These are phyloP conservation scores for Melanotaenia duboulayi DNA, from an alignment of 2,113 vertebrate genomes.

Conservation along the genomic window DNA sequence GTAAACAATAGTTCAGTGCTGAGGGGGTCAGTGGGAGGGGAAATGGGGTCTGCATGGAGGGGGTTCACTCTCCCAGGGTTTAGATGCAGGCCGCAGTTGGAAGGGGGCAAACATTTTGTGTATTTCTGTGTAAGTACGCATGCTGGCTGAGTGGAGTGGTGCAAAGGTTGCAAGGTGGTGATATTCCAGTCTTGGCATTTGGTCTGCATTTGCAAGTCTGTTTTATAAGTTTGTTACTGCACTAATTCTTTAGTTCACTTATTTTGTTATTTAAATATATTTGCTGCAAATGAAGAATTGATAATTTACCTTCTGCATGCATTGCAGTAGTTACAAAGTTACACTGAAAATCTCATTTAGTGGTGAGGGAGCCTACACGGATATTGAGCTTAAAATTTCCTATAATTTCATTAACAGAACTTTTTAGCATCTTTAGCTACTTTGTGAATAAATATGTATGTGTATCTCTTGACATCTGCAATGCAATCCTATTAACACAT, in stretches of 20 bases:
- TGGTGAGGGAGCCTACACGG: no score
- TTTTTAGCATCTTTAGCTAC: neutral
- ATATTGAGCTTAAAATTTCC: no score
- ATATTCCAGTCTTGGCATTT: slow-evolving; percentile 66
- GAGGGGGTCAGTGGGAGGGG: slow-evolving; percentile 76
- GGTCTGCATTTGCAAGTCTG: slow-evolving; percentile 48
- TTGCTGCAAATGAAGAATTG: no score
- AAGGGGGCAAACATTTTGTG: slow-evolving; percentile 30
- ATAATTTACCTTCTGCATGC: neutral
- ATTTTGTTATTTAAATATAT: slow-evolving; percentile 8
- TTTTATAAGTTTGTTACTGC: slow-evolving; percentile 56
- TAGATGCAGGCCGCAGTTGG: slow-evolving; percentile 45
- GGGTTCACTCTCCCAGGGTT: slow-evolving; percentile 72
- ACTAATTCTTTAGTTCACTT: neutral
- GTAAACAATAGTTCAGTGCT: slow-evolving; percentile 80
- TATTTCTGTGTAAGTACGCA: slow-evolving; percentile 27
- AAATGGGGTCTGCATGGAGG: slow-evolving; percentile 41
- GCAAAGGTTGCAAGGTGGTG: slow-evolving; percentile 60
- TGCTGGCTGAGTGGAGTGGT: slow-evolving; percentile 42
- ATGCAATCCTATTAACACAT: neutral
- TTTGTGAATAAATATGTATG: neutral
- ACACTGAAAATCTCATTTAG: no score
- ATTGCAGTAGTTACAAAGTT: no score
- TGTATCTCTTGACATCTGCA: no score
- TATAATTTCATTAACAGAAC: no score